Conservation (phyloP, 1,140 invertebrate species). For the Danaus plexippus region DNA sequence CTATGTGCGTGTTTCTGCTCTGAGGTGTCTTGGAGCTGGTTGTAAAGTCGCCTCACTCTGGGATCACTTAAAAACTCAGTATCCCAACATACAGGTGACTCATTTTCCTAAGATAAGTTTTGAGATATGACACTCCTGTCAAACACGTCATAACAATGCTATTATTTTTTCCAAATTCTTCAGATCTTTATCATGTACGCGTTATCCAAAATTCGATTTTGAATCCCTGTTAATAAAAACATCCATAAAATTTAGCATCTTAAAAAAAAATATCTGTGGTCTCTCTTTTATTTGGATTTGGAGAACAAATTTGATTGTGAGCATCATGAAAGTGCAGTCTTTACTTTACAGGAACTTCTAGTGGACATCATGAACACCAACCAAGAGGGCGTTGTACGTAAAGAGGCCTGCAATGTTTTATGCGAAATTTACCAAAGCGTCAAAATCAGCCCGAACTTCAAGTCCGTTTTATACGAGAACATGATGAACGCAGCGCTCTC, state of each 20-base stretch:
- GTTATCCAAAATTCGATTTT: neutral
- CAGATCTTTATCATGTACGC: neutral
- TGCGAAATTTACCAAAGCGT: constrained; percentile 77
- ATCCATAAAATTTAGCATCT: too few relatives aligned
- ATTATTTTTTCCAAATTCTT: too few relatives aligned
- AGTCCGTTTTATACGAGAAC: constrained; percentile 67
- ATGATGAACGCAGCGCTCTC: constrained; percentile 77
- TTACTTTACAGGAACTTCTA: constrained; percentile 74
- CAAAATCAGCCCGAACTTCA: constrained; percentile 70
- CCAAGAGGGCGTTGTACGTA: constrained; percentile 81
- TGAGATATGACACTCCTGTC: too few relatives aligned
- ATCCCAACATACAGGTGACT: constrained; percentile 75
- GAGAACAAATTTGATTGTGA: neutral
- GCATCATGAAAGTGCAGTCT: neutral
- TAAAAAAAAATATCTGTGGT: too few relatives aligned
- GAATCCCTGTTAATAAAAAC: too few relatives aligned
- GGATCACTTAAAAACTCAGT: constrained; percentile 72
- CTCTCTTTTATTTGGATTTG: neutral
- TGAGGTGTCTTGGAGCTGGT: constrained; percentile 78
- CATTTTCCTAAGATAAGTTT: neutral
- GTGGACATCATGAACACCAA: constrained; percentile 76
- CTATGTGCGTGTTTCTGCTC: constrained; percentile 81
- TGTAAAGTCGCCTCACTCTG: constrained; percentile 77
- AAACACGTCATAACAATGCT: too few relatives aligned
- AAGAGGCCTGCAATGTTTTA: constrained; percentile 78